These are phyloP conservation scores for Salvelinus sp. DNA, from an alignment of 2,113 vertebrate species.

Conservation along the genomic window DNA sequence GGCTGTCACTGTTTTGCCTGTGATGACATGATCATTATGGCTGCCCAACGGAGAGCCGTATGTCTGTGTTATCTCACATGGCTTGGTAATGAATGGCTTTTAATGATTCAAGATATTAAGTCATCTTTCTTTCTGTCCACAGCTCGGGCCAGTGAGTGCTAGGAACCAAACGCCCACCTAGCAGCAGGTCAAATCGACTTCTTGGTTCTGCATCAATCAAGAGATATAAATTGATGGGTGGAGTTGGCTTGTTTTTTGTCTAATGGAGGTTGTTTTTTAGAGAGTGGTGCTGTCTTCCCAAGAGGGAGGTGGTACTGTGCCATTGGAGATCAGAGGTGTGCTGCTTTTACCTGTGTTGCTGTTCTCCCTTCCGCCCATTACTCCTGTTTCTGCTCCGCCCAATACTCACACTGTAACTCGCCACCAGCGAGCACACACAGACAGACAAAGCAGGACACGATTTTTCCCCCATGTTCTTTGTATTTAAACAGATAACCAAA, in stretches of 20 bases:
- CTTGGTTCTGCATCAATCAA: constrained; percentile 31
- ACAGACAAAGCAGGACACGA: neutral
- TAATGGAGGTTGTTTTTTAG: constrained; percentile 38
- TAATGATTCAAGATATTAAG: neutral
- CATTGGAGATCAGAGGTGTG: too few species aligned
- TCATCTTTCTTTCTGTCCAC: constrained; percentile 19
- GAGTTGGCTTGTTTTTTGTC: constrained; percentile 15
- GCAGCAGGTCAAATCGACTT: constrained; percentile 18
- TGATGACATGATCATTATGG: too few species aligned
- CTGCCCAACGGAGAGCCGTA: too few species aligned
- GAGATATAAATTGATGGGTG: constrained; percentile 32
- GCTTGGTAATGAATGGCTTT: neutral
- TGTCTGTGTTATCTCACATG: neutral
- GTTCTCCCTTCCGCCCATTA: constrained; percentile 33
- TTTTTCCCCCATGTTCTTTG: neutral
- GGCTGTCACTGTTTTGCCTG: too few species aligned
- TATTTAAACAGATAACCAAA: neutral
- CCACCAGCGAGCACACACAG: constrained; percentile 13
- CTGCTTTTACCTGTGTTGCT: constrained; percentile 23
- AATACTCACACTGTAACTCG: constrained; percentile 1
- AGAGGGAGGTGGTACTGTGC: constrained; percentile 21
- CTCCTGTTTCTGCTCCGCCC: constrained; percentile 33
- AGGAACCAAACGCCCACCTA: constrained; percentile 33
- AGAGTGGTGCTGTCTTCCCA: constrained; percentile 8
- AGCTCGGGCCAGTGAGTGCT: constrained; percentile 75